These are phyloP conservation scores for Cheilosia impressa DNA, from an alignment of 2,888 invertebrate species.

Conservation along the genomic window DNA sequence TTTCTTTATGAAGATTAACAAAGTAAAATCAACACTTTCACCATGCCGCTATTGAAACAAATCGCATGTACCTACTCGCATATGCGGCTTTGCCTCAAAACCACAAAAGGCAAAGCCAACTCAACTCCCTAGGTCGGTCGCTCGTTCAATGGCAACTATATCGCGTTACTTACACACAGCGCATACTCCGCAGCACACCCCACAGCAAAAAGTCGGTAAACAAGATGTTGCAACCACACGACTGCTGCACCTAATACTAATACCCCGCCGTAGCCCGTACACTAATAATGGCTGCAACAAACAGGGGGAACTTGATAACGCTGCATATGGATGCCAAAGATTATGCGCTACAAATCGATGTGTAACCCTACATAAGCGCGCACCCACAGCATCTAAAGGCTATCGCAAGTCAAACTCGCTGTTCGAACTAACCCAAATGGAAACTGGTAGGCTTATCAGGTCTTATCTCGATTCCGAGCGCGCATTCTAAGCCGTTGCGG, in stretches of 20 bases:
- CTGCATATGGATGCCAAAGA: conserved; percentile 36
- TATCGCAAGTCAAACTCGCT: conserved; percentile 9
- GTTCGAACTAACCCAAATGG: conserved; percentile 27
- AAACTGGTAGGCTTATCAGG: conserved; percentile 21
- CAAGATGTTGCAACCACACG: conserved; percentile 53
- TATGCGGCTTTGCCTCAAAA: conserved; percentile 52
- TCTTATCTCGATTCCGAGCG: conserved; percentile 23
- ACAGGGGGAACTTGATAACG: conserved; percentile 52
- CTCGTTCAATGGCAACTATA: conserved; percentile 67
- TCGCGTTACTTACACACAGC: conserved; percentile 31
- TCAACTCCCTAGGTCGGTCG: conserved; percentile 63
- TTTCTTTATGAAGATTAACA: conserved; percentile 44
- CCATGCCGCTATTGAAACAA: conserved; percentile 18
- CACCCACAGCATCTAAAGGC: conserved; percentile 1
- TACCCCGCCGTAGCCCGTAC: neutral
- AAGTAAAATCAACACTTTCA: conserved; percentile 64
- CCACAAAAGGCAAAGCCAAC: conserved; percentile 61
- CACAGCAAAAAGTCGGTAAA: neutral
- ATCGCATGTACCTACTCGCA: conserved; percentile 5
- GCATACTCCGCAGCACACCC: conserved; percentile 15
- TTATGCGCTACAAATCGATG: conserved; percentile 44
- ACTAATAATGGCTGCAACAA: conserved; percentile 33
- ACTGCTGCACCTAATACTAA: conserved; percentile 23
- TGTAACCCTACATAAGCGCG: conserved; percentile 27
- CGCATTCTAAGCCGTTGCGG: neutral